phyloP scores from a whole-genome alignment of 64 coral and sea anemone species.

The Dendronephthya gigantea region DNA sequence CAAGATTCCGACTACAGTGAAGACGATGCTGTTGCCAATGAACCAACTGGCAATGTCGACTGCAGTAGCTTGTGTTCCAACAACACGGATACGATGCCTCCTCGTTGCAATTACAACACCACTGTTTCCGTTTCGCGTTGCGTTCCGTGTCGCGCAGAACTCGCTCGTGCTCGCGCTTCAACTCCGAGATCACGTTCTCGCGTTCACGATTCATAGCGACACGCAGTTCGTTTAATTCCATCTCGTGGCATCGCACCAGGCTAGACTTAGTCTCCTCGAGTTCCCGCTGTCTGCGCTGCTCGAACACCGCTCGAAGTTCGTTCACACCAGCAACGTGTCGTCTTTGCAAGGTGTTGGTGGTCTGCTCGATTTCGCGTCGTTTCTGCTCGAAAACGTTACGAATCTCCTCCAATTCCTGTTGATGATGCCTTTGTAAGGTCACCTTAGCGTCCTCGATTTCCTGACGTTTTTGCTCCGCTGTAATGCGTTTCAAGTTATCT shows the following conservation, averaged over 20 bases:
- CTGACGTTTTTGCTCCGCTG: not conserved
- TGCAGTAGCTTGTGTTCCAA: slow-evolving; percentile 17
- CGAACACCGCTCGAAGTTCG: not conserved
- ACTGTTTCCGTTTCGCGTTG: not conserved
- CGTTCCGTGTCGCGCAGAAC: not conserved
- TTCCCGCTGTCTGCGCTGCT: not conserved
- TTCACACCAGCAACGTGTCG: not conserved
- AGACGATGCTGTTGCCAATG: slow-evolving; percentile 1
- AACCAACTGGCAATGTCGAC: not conserved
- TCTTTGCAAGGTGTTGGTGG: not conserved
- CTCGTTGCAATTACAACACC: slow-evolving; percentile 4
- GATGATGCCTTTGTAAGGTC: not conserved
- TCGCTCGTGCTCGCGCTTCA: not conserved
- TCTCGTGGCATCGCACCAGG: not conserved
- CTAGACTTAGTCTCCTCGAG: not conserved
- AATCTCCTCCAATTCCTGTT: not conserved
- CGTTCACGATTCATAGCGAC: not conserved
- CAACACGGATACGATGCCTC: slow-evolving; percentile 9
- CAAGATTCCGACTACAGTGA: not conserved
- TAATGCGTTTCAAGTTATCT: not conserved
- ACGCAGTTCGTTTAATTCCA: not conserved
- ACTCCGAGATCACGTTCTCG: not conserved
- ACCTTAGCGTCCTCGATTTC: not conserved
- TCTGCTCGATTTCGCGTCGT: not conserved
- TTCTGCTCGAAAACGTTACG: not conserved